Evolutionary conservation across 2,113 vertebrate species (phyloP).

Genomic region (Anhinga rufa): DNA sequence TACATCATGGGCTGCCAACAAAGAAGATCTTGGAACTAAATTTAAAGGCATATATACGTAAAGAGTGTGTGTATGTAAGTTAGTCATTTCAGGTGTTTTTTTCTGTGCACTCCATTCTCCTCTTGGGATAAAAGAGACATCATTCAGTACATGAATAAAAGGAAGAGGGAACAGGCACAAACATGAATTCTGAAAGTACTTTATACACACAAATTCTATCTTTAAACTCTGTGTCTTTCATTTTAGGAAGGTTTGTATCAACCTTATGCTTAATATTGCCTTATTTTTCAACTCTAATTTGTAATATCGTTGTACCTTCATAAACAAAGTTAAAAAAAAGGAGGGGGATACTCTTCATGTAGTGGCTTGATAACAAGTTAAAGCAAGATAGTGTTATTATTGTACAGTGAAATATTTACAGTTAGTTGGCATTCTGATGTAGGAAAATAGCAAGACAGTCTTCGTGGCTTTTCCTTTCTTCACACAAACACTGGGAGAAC

Average conservation of each 20-base stretch:
- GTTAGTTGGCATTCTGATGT: not conserved
- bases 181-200: not conserved
- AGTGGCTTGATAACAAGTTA: not conserved
- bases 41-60: not conserved
- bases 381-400: not conserved
- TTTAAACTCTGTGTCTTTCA: not conserved
- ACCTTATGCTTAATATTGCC: not conserved
- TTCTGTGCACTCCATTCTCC: not conserved
- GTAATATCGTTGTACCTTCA: not conserved
- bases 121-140: not conserved
- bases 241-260: not conserved
- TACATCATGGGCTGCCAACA: not conserved
- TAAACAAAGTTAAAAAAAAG: not conserved
- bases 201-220: not conserved
- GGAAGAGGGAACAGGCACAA: not conserved
- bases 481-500: not conserved
- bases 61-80: not conserved
- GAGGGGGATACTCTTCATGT: not conserved
- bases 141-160: not conserved
- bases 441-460: not conserved
- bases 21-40: not conserved
- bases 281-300: not conserved
- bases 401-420: not conserved
- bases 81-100: not conserved
- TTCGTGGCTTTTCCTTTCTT: not conserved